Evolutionary conservation across 1,140 invertebrate species (phyloP).

Genomic region (Drosophila novamexicana): DNA sequence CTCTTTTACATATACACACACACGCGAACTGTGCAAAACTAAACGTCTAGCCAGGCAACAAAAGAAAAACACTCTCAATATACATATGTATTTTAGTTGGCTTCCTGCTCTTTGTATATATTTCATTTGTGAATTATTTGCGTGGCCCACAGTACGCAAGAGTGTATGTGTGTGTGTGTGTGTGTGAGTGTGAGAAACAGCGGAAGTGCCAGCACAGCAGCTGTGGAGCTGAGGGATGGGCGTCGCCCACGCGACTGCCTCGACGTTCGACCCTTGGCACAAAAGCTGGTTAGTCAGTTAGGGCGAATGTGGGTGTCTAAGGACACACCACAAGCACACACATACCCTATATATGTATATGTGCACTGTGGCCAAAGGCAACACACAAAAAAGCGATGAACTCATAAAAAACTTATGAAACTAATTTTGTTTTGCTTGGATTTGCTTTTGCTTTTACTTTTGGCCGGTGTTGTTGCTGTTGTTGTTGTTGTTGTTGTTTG

Average conservation of each 20-base stretch:
- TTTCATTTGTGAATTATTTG: conserved; percentile 72
- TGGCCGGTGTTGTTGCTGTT: conserved; percentile 45
- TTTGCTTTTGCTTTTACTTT: conserved; percentile 78
- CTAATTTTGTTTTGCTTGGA: conserved; percentile 81
- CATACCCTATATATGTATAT: conserved; percentile 16
- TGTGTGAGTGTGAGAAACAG: conserved; percentile 24
- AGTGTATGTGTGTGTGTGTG: conserved; percentile 9
- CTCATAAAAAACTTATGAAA: conserved; percentile 83
- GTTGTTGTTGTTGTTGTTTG: conserved; percentile 41
- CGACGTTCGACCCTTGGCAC: conserved; percentile 77
- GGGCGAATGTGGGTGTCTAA: conserved; percentile 52
- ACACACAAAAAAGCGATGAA: conserved; percentile 77
- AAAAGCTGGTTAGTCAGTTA: conserved; percentile 76
- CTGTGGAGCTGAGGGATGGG: conserved; percentile 21
- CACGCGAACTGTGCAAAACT: conserved; percentile 31
- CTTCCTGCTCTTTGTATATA: conserved; percentile 64
- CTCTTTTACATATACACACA: conserved; percentile 5
- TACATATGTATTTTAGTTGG: conserved; percentile 66
- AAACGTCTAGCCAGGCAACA: conserved; percentile 72
- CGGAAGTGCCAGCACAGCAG: conserved; percentile 68
- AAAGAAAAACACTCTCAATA: conserved; percentile 77
- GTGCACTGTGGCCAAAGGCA: conserved; percentile 15
- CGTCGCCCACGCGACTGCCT: conserved; percentile 71
- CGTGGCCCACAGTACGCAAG: conserved; percentile 54
- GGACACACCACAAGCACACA: conserved; percentile 40